Evolutionary conservation across 2,113 vertebrate genomes (phyloP).

Genomic region (Cyprinodon brontotheroides): DNA sequence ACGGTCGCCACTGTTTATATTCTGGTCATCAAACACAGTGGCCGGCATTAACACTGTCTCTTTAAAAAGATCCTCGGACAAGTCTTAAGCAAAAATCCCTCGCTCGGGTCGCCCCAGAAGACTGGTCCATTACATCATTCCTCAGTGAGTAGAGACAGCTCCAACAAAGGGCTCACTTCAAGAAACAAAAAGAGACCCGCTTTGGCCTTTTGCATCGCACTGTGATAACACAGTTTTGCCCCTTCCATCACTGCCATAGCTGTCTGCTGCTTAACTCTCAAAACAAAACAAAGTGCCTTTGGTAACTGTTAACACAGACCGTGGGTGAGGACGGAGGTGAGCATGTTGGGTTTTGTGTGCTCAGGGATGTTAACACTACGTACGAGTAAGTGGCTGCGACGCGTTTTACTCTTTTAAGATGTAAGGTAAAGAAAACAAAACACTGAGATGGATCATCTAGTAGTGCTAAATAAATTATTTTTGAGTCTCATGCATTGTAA

Average conservation of each 20-base stretch:
- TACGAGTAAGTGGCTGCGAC: constrained; percentile 19
- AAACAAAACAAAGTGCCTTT: constrained; percentile 19
- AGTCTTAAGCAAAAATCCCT: too few species aligned
- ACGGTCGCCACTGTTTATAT: constrained; percentile 1
- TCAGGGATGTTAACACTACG: not conserved
- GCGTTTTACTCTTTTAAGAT: constrained; percentile 8
- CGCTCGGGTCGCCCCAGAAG: not conserved
- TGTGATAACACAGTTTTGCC: constrained; percentile 46
- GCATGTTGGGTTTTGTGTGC: constrained; percentile 6
- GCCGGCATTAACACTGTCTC: constrained; percentile 8
- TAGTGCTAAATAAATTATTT: not conserved
- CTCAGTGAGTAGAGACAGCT: constrained; percentile 25
- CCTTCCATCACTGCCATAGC: constrained; percentile 51
- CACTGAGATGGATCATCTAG: not conserved
- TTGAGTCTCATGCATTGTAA: not conserved
- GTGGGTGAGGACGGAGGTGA: constrained; percentile 16
- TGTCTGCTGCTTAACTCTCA: constrained; percentile 46
- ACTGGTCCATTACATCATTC: constrained; percentile 39
- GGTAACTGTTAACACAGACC: not conserved
- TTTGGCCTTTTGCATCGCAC: constrained; percentile 35
- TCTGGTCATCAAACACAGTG: constrained; percentile 7
- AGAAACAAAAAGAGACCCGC: constrained; percentile 40
- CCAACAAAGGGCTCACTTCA: constrained; percentile 13
- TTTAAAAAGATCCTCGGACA: not conserved
- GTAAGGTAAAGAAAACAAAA: constrained; percentile 6